These are phyloP conservation scores for Drosophila austrosaltans DNA, from an alignment of 2,888 invertebrate genomes.

Conservation along the genomic window DNA sequence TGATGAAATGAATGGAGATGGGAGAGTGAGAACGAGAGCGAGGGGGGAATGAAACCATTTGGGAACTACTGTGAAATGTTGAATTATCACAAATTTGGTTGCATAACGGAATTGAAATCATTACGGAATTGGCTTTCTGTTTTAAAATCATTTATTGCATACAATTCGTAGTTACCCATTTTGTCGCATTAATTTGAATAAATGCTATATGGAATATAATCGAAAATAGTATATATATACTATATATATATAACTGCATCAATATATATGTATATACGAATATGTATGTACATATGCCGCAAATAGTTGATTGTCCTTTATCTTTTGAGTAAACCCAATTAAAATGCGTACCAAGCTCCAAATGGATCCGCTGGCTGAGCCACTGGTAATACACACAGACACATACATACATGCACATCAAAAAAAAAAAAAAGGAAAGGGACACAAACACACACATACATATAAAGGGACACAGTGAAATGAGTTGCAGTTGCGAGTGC, in stretches of 20 bases:
- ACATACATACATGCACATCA: too few relatives aligned
- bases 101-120: conserved; percentile 16
- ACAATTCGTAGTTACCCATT: not conserved
- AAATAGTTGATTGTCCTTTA: conserved; percentile 1
- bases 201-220: not conserved
- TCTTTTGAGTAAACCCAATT: conserved; percentile 26
- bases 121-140: conserved; percentile 9
- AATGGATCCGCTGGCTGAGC: conserved; percentile 27
- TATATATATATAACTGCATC: not conserved
- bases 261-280: not conserved
- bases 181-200: not conserved
- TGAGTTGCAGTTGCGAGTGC: conserved; percentile 40
- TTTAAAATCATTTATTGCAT: not conserved
- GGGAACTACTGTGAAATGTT: conserved; percentile 5
- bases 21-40: not conserved
- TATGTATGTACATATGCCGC: not conserved
- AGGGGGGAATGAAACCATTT: conserved; percentile 7
- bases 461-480: not conserved
- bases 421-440: too few relatives aligned
- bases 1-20: not conserved
- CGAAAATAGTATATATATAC: not conserved
- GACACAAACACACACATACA: too few relatives aligned
- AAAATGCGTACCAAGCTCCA: conserved; percentile 38
- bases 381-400: not conserved
- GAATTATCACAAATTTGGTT: conserved; percentile 5